Conservation (phyloP, 2,888 invertebrate genomes). For the Phaedon cochleariae region DNA sequence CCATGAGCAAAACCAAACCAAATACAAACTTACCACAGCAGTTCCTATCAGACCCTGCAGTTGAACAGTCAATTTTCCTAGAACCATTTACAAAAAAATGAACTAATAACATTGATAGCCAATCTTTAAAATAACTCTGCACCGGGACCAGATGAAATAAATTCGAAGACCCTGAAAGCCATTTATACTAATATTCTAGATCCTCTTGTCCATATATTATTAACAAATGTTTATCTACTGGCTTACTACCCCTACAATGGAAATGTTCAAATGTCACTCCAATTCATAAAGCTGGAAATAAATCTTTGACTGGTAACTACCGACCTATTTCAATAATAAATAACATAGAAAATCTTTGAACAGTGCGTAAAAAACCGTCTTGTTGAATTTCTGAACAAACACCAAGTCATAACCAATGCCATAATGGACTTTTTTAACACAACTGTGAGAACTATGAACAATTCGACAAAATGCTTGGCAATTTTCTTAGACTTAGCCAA, state of each 20-base stretch:
- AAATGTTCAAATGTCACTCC: too few relatives aligned
- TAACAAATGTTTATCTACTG: neutral
- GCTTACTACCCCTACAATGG: too few relatives aligned
- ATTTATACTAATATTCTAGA: slow-evolving; percentile 15
- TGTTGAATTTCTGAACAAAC: neutral
- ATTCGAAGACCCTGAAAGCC: neutral
- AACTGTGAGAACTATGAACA: slow-evolving; percentile 13
- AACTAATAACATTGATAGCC: neutral
- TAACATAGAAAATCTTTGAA: neutral
- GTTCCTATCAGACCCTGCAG: too few relatives aligned
- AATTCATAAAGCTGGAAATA: too few relatives aligned
- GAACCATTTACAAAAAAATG: neutral
- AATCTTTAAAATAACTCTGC: slow-evolving; percentile 11
- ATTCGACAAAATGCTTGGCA: slow-evolving; percentile 10
- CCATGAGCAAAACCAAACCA: too few relatives aligned
- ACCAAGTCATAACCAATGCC: slow-evolving; percentile 10
- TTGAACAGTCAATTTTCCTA: too few relatives aligned
- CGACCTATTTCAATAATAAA: neutral
- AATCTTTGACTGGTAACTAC: too few relatives aligned
- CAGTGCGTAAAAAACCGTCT: neutral
- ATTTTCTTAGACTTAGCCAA: slow-evolving; percentile 17
- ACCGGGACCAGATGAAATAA: slow-evolving; percentile 3
- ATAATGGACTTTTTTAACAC: slow-evolving; percentile 12
- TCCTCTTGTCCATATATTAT: neutral
- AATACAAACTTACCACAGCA: too few relatives aligned